Evolutionary conservation across 2,113 vertebrate genomes (phyloP).

Genomic region (Heterotis niloticus): DNA sequence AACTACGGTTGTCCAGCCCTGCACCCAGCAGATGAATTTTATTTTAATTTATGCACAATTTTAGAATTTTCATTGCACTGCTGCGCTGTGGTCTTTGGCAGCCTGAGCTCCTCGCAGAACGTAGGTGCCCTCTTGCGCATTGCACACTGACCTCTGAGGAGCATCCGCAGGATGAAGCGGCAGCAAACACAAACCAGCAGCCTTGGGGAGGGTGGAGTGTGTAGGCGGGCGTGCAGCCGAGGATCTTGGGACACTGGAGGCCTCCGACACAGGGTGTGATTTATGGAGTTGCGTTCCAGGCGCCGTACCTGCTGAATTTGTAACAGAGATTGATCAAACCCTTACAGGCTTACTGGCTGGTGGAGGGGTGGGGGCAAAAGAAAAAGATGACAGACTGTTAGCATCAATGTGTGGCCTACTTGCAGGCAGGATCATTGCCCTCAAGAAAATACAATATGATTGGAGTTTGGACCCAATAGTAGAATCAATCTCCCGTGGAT

Average conservation of each 20-base stretch:
- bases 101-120: conserved; percentile 57
- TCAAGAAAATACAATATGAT: conserved; percentile 35
- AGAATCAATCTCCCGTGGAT: conserved; percentile 12
- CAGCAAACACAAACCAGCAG: background rate
- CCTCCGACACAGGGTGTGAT: conserved; percentile 46
- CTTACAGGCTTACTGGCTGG: conserved; percentile 47
- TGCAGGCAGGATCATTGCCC: conserved; percentile 54
- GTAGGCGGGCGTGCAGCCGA: conserved; percentile 33
- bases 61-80: conserved; percentile 34
- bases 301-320: conserved; percentile 56
- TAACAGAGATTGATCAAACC: conserved; percentile 64
- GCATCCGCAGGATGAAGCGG: conserved; percentile 42
- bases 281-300: conserved; percentile 56
- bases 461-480: background rate
- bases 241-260: conserved; percentile 40
- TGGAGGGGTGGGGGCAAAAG: conserved; percentile 40
- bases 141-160: background rate
- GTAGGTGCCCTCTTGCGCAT: conserved; percentile 36
- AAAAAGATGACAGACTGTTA: conserved; percentile 60
- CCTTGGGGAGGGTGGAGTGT: conserved; percentile 11
- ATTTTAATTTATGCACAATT: too few relatives aligned
- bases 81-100: conserved; percentile 43
- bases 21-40: background rate
- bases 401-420: conserved; percentile 44
- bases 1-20: too few relatives aligned